Evolutionary conservation across 2,113 vertebrate species (phyloP), one percentile per base, ranked within the genome.

Genomic region (Panthera tigris): DNA sequence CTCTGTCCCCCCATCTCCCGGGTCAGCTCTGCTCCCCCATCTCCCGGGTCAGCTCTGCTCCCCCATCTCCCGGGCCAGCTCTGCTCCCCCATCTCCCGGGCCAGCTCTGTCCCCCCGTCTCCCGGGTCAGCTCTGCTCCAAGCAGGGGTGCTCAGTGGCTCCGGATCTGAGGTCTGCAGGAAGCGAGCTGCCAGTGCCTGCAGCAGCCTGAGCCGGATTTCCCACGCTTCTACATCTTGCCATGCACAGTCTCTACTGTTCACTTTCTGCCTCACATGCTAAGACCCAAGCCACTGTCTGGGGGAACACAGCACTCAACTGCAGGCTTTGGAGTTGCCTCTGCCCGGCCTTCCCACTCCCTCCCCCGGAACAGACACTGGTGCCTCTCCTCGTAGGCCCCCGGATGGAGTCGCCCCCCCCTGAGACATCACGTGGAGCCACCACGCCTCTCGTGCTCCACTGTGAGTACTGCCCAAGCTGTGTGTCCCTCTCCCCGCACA

Each of bases 311-410:
- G 66, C 7, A 11, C 18, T 50, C 19, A 87, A 68, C 10, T 29
- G 41, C 41, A 25, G 19, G 3, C 18, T 33, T 36, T 25, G 3
- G 29, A 48, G 2, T 0, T 41, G 31, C 4, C 12, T 39, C 13
- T 45, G 33, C 33, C 74, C 12, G 12, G 4, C 8, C 16, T 69
- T 41, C 29, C 7, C 11, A 15, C 1, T 5, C 7, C 29, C 39
- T 10, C 0, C 1, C 41, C 25, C 23, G 2, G 9, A 25, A 25
- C 1, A 23, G 1, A n/a, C 12, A 15, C 33, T 0, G 1, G 10
- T 0, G 15, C 4, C 45, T 25, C 41, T 87, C 4, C 29, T 52
- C 52, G 33, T 3, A n/a, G 41, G 7, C 23, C 4, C 29, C 11
- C 13, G 3, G n/a, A 18, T 3, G 52, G 52, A 11, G 16, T 2